Conservation (phyloP, 2,797 vertebrate species). For the Allobates femoralis region DNA sequence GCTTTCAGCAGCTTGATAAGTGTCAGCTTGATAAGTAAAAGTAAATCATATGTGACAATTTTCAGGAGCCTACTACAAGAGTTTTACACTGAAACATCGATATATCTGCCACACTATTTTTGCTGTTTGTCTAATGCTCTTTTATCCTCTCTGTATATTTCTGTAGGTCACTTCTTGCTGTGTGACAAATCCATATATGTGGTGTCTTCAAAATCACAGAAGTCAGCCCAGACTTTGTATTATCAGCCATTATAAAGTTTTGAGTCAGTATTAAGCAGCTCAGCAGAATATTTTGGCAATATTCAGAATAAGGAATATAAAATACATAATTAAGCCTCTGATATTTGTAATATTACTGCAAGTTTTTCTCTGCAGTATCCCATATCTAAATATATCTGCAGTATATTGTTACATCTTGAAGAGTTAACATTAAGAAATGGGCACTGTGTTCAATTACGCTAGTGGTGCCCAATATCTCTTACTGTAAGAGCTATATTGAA, state of each 20-base stretch:
- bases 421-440: too few relatives aligned
- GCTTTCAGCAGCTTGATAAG: not conserved
- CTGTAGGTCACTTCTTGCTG: not conserved
- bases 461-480: too few relatives aligned
- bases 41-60: constrained; percentile 3
- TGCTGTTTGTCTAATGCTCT: not conserved
- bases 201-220: not conserved
- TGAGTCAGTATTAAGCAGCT: not conserved
- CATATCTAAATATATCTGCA: too few relatives aligned
- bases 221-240: not conserved
- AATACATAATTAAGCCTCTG: too few relatives aligned
- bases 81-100: not conserved
- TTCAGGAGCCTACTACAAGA: not conserved
- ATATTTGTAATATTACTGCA: too few relatives aligned
- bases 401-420: too few relatives aligned
- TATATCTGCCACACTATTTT: not conserved
- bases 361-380: too few relatives aligned
- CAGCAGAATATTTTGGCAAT: not conserved
- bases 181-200: not conserved
- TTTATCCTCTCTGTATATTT: not conserved
- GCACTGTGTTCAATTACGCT: too few relatives aligned
- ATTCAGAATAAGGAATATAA: too few relatives aligned
- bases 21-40: not conserved
- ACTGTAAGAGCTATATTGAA: too few relatives aligned
- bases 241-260: not conserved